Evolutionary conservation across 1,140 invertebrate genomes (phyloP).

Genomic region (Sinonovacula constricta): DNA sequence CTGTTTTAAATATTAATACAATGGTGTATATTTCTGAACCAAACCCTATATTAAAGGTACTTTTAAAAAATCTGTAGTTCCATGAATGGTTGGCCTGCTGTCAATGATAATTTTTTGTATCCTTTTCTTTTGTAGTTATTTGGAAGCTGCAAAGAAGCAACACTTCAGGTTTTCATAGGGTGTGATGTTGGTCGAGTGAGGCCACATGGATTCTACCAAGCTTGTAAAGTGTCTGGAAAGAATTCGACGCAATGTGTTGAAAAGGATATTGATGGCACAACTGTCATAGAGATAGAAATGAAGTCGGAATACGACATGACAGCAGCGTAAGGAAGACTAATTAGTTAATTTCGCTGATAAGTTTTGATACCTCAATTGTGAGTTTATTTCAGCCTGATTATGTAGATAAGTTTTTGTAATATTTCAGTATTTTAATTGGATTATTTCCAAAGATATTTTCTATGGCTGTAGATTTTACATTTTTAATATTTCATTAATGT

Average conservation of each 20-base stretch:
- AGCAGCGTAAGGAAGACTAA: constrained; percentile 86
- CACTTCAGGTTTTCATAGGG: constrained; percentile 95
- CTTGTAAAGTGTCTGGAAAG: constrained; percentile 96
- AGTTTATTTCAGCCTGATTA: too few relatives aligned
- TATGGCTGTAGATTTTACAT: too few relatives aligned
- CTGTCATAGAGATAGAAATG: constrained; percentile 94
- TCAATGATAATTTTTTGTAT: neutral
- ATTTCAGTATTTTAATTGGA: too few relatives aligned
- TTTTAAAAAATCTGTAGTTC: too few relatives aligned
- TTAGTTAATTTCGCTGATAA: too few relatives aligned
- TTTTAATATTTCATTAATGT: too few relatives aligned
- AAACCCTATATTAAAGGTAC: too few relatives aligned
- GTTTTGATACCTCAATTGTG: too few relatives aligned
- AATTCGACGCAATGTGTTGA: constrained; percentile 96
- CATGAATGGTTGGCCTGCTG: neutral
- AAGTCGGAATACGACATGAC: constrained; percentile 94
- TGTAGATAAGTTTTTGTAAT: too few relatives aligned
- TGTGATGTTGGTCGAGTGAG: constrained; percentile 90
- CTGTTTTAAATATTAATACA: too few relatives aligned
- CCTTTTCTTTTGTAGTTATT: constrained; percentile 82
- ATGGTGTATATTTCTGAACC: too few relatives aligned
- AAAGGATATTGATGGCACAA: constrained; percentile 92
- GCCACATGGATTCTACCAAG: constrained; percentile 97
- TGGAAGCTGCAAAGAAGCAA: constrained; percentile 91
- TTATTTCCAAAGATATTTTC: too few relatives aligned